Base-by-base conservation (phyloP, 2,113 vertebrate species). In the Bufo gargarizans region DNA sequence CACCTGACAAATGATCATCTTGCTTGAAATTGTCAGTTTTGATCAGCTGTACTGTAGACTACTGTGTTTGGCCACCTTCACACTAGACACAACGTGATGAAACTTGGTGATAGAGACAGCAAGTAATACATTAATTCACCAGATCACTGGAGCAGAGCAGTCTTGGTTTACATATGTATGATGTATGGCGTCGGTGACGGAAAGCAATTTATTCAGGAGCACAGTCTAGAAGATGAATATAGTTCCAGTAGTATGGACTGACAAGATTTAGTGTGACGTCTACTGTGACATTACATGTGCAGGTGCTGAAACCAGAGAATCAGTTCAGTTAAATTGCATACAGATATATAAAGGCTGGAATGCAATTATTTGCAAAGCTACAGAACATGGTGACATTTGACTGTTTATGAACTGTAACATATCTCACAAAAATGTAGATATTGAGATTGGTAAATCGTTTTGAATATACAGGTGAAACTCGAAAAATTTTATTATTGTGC, bases 211-310 rank as follows among this genome's bases (percentile, higher is more conserved):
- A 72, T 45, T 6, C 13, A 6, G 69, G n/a, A 13, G 4, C 69
- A 45, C 5, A 16, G 33, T 13, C 69, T 43, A 72, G 4, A 45
- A 72, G 33, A 72, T 72, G 33, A 72, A 13, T 72, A 72, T 72
- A 72, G 33, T 45, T 14, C 33, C 12, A 45, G 69, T 72, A 16
- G 13, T 72, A 45, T 16, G 33, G 69, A 72, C 11, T 72, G 22
- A 45, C 69, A 45, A 45, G 69, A 45, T 6, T 72, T 72, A 45
- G n/a, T 33, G 33, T 45, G 69, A 72, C 6, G 33, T 72, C 69
- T 72, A 16, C 69, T 72, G 33, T 72, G 69, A 45, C 33, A 72
- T 72, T 72, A 72, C 69, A 72, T 72, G 69, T 45, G n/a, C 69
- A 43, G 13, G 33, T 16, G 22, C 16, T 72, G 12, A 5, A 69